Evolutionary conservation across 2,113 vertebrate species (phyloP), one percentile per base, ranked within the genome.

Genomic region (Cyprinodon brontotheroides): DNA sequence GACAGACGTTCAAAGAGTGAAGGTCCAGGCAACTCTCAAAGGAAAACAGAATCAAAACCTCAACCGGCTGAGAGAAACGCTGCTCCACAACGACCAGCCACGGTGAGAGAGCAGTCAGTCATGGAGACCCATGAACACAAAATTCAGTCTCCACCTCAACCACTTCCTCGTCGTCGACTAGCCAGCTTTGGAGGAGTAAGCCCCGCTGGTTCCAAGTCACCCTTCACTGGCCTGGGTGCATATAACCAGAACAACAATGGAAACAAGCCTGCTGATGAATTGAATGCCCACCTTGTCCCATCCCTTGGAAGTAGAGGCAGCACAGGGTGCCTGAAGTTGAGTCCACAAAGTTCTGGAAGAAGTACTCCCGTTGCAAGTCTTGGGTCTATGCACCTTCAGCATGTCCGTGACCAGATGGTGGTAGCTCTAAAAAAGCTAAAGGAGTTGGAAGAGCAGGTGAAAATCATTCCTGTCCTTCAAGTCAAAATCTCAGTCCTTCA

Each of bases 351-450:
- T 91, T 98, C 96, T 0, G 97, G 97, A 39, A 92, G 96, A 89
- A 95, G 91, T 62, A 97, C 96, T 0, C 96, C 97, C 0, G 95
- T 97, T 67, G 92, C 95, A 11, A 93, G 95, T 0, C 94, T 96
- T 48, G 97, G 96, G 75, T 93, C 96, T 0, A 83, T 95, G 83
- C 96, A 98, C 62, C 92, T 99, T 86, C 97, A 98, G 67, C 94
- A 97, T 76, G 98, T 99, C 86, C 95, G 98, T 0, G 97, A 99
- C 70, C 98, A 99, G 89, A 99, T 99, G 98, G 96, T 97, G 3
- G 78, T 96, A n/a, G 98, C 97, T 4, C 93, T 99, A 69, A 96
- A 97, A 81, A 96, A 93, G 78, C 94, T 99, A 59, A 99, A 97
- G 91, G 96, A 99, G 76, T 93, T 99, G 0, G 98, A 99, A 83